These are phyloP conservation scores for Dasypus novemcinctus DNA, from an alignment of 2,113 vertebrate species.

Conservation along the genomic window DNA sequence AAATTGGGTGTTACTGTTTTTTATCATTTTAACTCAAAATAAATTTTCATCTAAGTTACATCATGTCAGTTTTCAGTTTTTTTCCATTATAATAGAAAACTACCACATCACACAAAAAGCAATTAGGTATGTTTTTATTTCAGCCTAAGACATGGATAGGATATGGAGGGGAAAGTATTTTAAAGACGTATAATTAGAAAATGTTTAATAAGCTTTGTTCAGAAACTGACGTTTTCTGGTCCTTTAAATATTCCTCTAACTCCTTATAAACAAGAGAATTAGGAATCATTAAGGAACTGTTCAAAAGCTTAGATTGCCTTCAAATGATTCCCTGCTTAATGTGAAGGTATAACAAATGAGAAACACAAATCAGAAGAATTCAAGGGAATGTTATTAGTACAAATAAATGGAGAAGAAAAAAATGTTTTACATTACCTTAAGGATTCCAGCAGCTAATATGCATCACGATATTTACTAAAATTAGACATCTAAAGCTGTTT, in stretches of 20 bases:
- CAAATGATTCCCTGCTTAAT: neutral
- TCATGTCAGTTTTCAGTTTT: neutral
- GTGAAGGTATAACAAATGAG: neutral
- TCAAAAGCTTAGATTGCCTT: neutral
- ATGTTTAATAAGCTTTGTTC: conserved; percentile 17
- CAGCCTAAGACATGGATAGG: neutral
- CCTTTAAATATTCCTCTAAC: neutral
- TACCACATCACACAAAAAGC: neutral
- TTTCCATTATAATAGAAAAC: neutral
- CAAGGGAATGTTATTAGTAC: neutral
- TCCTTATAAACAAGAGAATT: conserved; percentile 16
- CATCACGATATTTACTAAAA: neutral
- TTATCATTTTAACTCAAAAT: neutral
- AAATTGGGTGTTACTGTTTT: neutral
- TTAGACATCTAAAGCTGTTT: neutral
- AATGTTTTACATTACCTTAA: neutral
- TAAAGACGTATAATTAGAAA: conserved; percentile 13
- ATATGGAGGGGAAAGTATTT: neutral
- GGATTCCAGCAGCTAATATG: neutral
- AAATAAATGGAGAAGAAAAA: neutral
- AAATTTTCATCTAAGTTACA: neutral
- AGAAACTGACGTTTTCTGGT: conserved; percentile 45
- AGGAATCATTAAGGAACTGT: neutral
- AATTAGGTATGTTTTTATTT: neutral
- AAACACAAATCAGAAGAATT: neutral